phyloP scores from a whole-genome alignment of 2,888 invertebrate genomes.

The Philopedon plagiatum region DNA sequence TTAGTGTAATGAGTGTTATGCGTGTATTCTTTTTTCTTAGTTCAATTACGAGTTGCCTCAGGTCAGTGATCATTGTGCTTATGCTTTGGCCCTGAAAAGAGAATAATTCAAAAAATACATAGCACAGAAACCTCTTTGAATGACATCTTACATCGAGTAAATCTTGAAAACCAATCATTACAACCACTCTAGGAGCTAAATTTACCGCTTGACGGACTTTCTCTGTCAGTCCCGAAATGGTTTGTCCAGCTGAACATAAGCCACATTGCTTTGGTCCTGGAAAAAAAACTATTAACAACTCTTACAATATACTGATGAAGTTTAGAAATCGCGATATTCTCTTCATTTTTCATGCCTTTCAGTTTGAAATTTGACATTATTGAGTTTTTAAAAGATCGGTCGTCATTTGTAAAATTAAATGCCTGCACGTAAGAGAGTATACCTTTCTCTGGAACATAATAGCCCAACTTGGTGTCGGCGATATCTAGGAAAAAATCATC shows the following conservation, averaged over 20 bases:
- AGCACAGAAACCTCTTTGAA: too few species aligned
- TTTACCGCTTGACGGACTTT: constrained; percentile 54
- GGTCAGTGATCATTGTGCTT: constrained; percentile 58
- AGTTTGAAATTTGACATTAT: too few species aligned
- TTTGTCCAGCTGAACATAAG: constrained; percentile 56
- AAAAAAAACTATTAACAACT: constrained; percentile 16
- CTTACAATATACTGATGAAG: too few species aligned
- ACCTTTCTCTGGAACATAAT: constrained; percentile 59
- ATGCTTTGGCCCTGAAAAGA: constrained; percentile 56
- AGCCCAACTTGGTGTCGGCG: constrained; percentile 60
- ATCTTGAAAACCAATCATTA: constrained; percentile 61
- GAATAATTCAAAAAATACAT: too few species aligned
- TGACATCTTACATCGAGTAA: constrained; percentile 56
- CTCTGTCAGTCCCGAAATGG: constrained; percentile 56
- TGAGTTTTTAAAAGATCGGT: too few species aligned
- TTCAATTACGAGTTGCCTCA: constrained; percentile 56
- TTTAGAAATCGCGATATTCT: too few species aligned
- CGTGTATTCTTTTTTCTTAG: constrained; percentile 57
- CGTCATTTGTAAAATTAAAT: not conserved
- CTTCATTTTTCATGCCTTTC: too few species aligned
- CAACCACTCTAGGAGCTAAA: constrained; percentile 60
- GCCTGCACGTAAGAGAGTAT: too few species aligned
- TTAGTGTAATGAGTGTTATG: constrained; percentile 58
- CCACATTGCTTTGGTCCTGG: constrained; percentile 58
- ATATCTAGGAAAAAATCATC: constrained; percentile 62